phyloP scores from a whole-genome alignment of 1,140 invertebrate genomes.

The Ceratina calcarata region DNA sequence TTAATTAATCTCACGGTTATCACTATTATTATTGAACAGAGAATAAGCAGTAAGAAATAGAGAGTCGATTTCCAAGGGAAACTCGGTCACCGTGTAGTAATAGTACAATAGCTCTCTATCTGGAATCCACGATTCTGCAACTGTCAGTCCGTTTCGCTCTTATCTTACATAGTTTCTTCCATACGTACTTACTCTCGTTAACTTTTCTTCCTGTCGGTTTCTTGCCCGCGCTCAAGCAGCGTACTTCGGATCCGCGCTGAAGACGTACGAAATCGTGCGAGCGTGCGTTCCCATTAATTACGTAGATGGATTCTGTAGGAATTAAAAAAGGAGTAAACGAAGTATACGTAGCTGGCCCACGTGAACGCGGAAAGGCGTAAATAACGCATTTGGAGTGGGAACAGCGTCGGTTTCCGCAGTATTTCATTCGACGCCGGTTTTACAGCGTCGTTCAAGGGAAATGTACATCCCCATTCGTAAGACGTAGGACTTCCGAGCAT shows the following conservation, averaged over 20 bases:
- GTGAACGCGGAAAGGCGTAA: conserved; percentile 41
- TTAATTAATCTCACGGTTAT: not conserved
- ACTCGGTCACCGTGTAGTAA: conserved; percentile 9
- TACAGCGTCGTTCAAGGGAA: conserved; percentile 32
- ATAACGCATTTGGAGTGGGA: conserved; percentile 37
- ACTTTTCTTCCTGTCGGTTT: not conserved
- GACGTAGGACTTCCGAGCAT: too few relatives aligned
- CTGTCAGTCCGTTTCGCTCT: not conserved
- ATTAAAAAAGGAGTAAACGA: conserved; percentile 29
- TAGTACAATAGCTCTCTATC: conserved; percentile 23
- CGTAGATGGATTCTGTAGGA: conserved; percentile 25
- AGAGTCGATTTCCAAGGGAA: conserved; percentile 8
- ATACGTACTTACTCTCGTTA: not conserved
- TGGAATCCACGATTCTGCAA: not conserved
- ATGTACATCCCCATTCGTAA: conserved; percentile 25
- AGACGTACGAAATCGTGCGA: conserved; percentile 8
- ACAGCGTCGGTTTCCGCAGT: conserved; percentile 44
- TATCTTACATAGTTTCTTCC: not conserved
- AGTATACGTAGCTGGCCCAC: not conserved
- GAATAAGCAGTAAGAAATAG: not conserved
- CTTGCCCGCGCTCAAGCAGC: not conserved
- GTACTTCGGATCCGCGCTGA: not conserved
- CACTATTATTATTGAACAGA: too few relatives aligned
- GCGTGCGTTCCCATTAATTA: conserved; percentile 34
- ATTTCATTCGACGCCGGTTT: conserved; percentile 50